These are phyloP conservation scores for Emydoidea blandingii DNA, from an alignment of 2,797 vertebrate genomes.

Conservation along the genomic window DNA sequence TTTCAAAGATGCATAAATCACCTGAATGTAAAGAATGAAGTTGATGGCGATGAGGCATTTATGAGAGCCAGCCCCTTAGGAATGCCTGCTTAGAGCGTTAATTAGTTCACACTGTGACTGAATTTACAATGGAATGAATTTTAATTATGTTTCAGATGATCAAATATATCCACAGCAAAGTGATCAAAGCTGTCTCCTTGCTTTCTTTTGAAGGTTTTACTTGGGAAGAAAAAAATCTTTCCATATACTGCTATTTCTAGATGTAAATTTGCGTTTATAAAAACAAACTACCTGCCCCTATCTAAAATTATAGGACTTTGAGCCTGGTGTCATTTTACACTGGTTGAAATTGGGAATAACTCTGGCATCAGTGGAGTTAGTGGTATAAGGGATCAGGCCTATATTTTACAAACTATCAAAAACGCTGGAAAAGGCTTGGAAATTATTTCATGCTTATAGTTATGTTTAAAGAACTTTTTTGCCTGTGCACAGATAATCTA, in stretches of 20 bases:
- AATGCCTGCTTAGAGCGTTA: conserved; percentile 42
- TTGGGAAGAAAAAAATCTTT: neutral
- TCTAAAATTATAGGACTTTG: neutral
- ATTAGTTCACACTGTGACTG: conserved; percentile 33
- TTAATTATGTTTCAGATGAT: conserved; percentile 67
- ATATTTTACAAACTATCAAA: neutral
- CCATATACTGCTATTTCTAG: neutral
- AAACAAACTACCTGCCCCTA: neutral
- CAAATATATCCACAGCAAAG: neutral
- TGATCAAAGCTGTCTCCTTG: neutral
- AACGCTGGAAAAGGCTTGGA: neutral
- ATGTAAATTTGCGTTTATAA: neutral
- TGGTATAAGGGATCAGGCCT: neutral
- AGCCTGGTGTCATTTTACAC: neutral
- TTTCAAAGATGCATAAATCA: neutral
- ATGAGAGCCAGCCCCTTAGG: conserved; percentile 39
- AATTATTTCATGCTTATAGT: neutral
- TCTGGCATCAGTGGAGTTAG: neutral
- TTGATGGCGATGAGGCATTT: neutral
- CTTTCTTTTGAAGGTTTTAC: neutral
- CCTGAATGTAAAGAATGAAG: neutral
- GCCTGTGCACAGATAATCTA: neutral
- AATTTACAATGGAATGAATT: conserved; percentile 48
- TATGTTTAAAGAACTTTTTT: neutral
- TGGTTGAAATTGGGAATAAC: neutral